Conservation (phyloP, 2,113 vertebrate species). For the Aldabrachelys gigantea region DNA sequence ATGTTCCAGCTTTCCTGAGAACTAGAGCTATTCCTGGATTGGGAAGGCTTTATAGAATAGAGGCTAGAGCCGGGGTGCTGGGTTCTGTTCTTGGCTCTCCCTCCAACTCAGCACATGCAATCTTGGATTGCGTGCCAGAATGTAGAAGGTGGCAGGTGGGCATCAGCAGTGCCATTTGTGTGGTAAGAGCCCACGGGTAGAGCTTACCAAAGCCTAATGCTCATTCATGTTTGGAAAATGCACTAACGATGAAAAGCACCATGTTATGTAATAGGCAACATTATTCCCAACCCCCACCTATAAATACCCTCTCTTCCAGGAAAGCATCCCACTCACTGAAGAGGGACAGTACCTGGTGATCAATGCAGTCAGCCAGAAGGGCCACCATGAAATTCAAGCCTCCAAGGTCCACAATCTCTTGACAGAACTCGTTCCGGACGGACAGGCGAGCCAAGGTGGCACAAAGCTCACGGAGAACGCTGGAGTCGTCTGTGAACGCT, state of each 20-base stretch:
- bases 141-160: fast-evolving
- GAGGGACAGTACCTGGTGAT: conserved; percentile 81
- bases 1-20: neutral
- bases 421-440: conserved; percentile 96
- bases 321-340: neutral
- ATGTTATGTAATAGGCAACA: fast-evolving
- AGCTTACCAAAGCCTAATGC: neutral
- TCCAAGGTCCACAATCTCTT: conserved; percentile 93
- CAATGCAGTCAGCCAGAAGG: conserved; percentile 85
- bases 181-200: neutral
- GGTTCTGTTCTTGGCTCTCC: neutral
- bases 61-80: neutral
- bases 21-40: fast-evolving
- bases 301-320: fast-evolving
- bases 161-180: neutral
- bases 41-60: fast-evolving
- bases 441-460: conserved; percentile 89
- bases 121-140: fast-evolving
- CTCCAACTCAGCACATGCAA: neutral
- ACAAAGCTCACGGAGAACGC: conserved; percentile 90
- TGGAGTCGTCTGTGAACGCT: conserved; percentile 82
- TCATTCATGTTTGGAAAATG: neutral
- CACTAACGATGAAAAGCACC: neutral
- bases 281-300: fast-evolving
- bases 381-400: conserved; percentile 89